phyloP scores from a whole-genome alignment of 2,888 invertebrate genomes.

The Chromoteleia sp. region DNA sequence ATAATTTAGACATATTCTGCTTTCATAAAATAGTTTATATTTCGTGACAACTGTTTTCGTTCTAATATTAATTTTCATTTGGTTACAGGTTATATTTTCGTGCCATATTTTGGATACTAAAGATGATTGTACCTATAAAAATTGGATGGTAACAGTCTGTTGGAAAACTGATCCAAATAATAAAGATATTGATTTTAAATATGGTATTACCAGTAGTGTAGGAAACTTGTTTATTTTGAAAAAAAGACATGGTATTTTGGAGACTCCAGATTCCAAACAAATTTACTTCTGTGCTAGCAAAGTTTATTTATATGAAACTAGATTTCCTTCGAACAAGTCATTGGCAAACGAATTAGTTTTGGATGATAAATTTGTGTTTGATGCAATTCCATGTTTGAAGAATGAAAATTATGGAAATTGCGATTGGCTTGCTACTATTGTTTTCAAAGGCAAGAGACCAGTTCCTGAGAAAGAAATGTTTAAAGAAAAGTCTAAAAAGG shows the following conservation, averaged over 20 bases:
- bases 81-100: too few relatives aligned
- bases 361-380: slow-evolving; percentile 72
- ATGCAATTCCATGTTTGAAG: slow-evolving; percentile 76
- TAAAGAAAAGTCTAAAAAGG: background rate
- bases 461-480: slow-evolving; percentile 1
- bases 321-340: slow-evolving; percentile 71
- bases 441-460: slow-evolving; percentile 74
- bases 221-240: slow-evolving; percentile 69
- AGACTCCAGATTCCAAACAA: slow-evolving; percentile 44
- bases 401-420: slow-evolving; percentile 73
- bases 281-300: slow-evolving; percentile 75
- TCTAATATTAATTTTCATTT: too few relatives aligned
- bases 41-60: too few relatives aligned
- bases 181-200: slow-evolving; percentile 43
- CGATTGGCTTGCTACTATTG: slow-evolving; percentile 76
- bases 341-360: slow-evolving; percentile 60
- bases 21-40: too few relatives aligned
- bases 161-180: slow-evolving; percentile 50
- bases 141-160: slow-evolving; percentile 73
- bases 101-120: too few relatives aligned
- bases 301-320: slow-evolving; percentile 73
- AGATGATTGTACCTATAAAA: background rate
- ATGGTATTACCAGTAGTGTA: slow-evolving; percentile 66
- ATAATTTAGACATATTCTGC: too few relatives aligned
- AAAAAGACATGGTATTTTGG: slow-evolving; percentile 73